These are phyloP conservation scores for Philaenus spumarius DNA, from an alignment of 1,140 invertebrate genomes.

Conservation along the genomic window DNA sequence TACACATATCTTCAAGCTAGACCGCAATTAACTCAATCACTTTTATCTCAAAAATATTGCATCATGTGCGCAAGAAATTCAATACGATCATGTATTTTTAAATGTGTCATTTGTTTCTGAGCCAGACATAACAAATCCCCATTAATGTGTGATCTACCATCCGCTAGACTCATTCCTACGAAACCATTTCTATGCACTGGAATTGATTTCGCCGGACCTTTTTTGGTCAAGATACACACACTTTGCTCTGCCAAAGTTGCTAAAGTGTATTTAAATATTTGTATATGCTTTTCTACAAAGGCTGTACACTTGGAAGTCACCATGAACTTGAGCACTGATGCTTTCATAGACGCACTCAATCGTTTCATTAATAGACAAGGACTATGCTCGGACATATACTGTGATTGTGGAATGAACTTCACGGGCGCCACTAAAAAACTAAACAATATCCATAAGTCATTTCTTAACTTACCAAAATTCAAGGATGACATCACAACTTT, in stretches of 20 bases:
- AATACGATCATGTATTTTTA: no score
- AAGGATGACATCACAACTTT: neutral
- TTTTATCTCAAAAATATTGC: neutral
- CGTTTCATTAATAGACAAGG: constrained; percentile 35
- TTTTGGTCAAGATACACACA: neutral
- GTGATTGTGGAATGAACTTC: constrained; percentile 7
- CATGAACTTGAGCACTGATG: constrained; percentile 35
- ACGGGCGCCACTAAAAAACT: neutral
- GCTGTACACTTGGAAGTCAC: constrained; percentile 41
- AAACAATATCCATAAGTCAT: neutral
- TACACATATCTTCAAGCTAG: no score
- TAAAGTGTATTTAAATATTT: constrained; percentile 42
- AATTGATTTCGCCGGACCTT: neutral
- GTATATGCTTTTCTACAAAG: constrained; percentile 35
- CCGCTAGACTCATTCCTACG: no score
- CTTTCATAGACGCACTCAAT: constrained; percentile 37
- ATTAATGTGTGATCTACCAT: no score
- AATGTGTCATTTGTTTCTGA: neutral
- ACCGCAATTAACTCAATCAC: neutral
- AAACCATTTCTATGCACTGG: no score
- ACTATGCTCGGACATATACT: neutral
- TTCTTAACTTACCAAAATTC: no score
- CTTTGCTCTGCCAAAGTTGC: constrained; percentile 20
- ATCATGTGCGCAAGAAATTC: no score
- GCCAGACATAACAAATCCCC: neutral